Evolutionary conservation across 2,797 vertebrate species (phyloP).

Genomic region (Sibirionetta formosa): DNA sequence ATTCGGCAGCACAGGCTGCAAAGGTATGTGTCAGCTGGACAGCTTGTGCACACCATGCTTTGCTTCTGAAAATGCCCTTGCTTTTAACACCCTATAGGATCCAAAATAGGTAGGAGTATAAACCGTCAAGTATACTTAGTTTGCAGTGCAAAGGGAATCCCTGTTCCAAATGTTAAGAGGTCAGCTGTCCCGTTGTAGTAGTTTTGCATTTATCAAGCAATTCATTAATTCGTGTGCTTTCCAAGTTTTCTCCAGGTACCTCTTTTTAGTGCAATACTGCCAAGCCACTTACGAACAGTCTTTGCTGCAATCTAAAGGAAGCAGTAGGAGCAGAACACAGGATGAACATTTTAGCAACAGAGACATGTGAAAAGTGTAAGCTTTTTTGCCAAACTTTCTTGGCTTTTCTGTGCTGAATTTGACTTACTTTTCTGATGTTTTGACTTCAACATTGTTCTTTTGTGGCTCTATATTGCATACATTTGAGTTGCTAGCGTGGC

Average conservation of each 20-base stretch:
- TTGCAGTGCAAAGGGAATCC: background rate
- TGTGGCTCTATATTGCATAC: background rate
- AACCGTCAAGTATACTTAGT: background rate
- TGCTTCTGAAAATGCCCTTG: background rate
- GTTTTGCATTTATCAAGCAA: background rate
- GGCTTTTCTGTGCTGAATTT: background rate
- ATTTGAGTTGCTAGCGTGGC: background rate
- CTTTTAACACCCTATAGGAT: background rate
- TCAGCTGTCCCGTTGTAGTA: background rate
- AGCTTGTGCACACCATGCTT: background rate
- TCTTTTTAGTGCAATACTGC: background rate
- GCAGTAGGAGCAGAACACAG: background rate
- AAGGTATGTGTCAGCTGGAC: background rate
- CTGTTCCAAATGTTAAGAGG: rapidly evolving
- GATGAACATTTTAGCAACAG: background rate
- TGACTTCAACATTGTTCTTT: slow-evolving; percentile 8
- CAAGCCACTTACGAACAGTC: background rate
- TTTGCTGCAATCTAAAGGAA: background rate
- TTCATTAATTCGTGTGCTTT: background rate
- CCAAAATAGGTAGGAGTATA: background rate
- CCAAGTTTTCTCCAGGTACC: background rate
- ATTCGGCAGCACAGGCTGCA: background rate
- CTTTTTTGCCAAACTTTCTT: background rate
- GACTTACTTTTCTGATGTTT: background rate
- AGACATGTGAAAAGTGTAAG: background rate